Evolutionary conservation across 1,140 invertebrate genomes (phyloP), one percentile per base, ranked within the genome.

Genomic region (Teleogryllus occipitalis): DNA sequence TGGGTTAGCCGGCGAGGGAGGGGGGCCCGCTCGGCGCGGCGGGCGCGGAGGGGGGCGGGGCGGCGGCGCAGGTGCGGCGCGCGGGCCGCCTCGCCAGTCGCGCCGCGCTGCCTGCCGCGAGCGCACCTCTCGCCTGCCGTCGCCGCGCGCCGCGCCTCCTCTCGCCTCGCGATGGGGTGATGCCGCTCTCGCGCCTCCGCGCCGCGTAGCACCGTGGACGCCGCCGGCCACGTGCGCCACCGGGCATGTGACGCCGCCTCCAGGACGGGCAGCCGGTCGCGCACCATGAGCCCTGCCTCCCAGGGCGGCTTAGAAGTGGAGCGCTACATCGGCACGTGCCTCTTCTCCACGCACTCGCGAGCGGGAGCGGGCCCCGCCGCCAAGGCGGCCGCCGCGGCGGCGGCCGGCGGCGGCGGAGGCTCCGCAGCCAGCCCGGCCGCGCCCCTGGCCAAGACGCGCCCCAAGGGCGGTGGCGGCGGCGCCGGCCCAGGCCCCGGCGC

Each of bases 291-390:
- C 87, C 90, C 90, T 75, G 89, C 89, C 82, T 90, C 89, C 49
- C 87, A 89, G 84, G 85, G 85, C 76, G 86, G 86, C 81, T 82
- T 91, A 78, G 89, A 91, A 86, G 88, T 91, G 82, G 90, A 92
- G 86, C 87, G 90, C 82, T 92, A 91, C 85, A 89, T 91, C 80
- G 91, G 91, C 80, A 90, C 88, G 80, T 91, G 89, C 83, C 84
- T 92, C 75, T 8, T 54, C 49, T 54, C 49, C 49, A 54, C 49
- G 49, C 49, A 54, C 49, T 54, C 49, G 8, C 49, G 49, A 8
- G 8, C 49, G 49, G 49, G 49, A 8, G 49, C 49, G 49, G 49
- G 49, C 49, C 49, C 49, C 49, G 49, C 49, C 49, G 49, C 49
- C 49, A 54, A 54, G 15, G 49, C 49, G 49, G 15, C 49, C 8